A percentile compares a stretch with the other conserved stretches of the same genome.
phyloP scores from a whole-genome alignment of 2,113 vertebrate genomes.

The Dromaius novaehollandiae region DNA sequence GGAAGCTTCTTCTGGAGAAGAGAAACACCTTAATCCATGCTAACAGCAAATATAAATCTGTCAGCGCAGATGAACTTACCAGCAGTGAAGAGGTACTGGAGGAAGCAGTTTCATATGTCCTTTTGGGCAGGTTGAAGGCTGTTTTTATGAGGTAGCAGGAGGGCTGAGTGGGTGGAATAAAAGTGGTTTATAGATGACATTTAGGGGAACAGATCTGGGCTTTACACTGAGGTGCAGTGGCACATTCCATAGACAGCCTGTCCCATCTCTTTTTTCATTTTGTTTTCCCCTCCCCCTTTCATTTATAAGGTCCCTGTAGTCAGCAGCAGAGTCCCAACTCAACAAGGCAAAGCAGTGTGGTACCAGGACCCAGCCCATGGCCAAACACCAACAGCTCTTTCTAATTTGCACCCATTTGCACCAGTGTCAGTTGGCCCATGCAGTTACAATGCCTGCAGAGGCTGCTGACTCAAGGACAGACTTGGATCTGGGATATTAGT shows the following conservation, averaged over 20 bases:
- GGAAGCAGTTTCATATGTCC: neutral
- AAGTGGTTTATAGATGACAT: neutral
- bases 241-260: neutral
- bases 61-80: slow-evolving; percentile 28
- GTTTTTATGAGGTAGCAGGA: neutral
- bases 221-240: neutral
- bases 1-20: neutral
- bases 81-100: slow-evolving; percentile 58
- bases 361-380: neutral
- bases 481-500: neutral
- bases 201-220: neutral
- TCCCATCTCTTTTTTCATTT: neutral
- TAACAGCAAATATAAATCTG: slow-evolving; percentile 67
- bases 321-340: neutral
- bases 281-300: neutral
- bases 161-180: neutral
- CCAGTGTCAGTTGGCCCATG: neutral
- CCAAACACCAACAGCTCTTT: neutral
- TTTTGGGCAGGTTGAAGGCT: neutral
- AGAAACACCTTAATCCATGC: neutral
- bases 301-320: neutral
- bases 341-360: neutral
- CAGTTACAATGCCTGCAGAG: neutral
- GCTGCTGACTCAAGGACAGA: neutral
- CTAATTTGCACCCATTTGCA: neutral